These are phyloP conservation scores for Origma solitaria DNA, from an alignment of 2,113 vertebrate genomes.

Conservation along the genomic window DNA sequence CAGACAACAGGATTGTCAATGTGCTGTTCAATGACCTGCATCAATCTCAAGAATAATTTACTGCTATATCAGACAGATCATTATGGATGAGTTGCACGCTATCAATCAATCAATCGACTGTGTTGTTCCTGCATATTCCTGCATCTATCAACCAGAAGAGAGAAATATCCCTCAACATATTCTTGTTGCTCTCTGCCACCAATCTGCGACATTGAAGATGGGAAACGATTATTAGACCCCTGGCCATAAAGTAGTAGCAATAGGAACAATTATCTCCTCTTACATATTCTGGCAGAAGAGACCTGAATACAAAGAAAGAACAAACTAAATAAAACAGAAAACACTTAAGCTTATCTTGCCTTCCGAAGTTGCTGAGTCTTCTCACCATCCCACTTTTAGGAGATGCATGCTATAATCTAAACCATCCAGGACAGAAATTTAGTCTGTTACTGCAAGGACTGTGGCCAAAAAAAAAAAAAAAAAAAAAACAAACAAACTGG, in stretches of 20 bases:
- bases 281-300: not conserved
- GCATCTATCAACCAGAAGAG: conserved; percentile 53
- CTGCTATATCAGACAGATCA: conserved; percentile 67
- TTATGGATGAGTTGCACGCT: conserved; percentile 58
- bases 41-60: conserved; percentile 72
- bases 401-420: not conserved
- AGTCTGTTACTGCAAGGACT: not conserved
- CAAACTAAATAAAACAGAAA: not conserved
- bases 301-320: not conserved
- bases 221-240: conserved; percentile 26
- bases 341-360: not conserved
- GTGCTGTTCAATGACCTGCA: conserved; percentile 68
- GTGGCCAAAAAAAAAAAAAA: not conserved
- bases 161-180: conserved; percentile 22
- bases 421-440: not conserved
- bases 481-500: not conserved
- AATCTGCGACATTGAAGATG: not conserved
- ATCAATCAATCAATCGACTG: conserved; percentile 68
- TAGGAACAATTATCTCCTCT: not conserved
- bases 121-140: conserved; percentile 66
- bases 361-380: not conserved
- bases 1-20: conserved; percentile 63
- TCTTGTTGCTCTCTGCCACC: conserved; percentile 37
- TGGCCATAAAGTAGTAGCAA: not conserved
- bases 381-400: not conserved